Percentiles rank a stretch among this genome's conserved stretches.
Conservation (phyloP, 2,797 vertebrate genomes). For the Bufotes viridis region DNA sequence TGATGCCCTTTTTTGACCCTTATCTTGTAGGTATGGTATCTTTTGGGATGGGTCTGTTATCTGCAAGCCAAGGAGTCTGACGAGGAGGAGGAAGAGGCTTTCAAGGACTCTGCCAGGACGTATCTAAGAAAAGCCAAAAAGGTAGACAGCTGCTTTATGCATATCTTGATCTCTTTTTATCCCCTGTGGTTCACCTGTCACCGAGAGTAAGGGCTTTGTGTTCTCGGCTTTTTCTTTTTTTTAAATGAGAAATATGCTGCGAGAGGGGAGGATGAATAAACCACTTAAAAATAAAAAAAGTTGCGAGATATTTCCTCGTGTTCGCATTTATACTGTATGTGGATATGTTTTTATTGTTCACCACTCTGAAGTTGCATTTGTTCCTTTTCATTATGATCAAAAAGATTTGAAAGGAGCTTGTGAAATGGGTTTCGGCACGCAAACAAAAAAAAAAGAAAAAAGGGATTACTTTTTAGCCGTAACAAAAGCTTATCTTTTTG, state of each 20-base stretch:
- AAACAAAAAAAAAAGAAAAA: conserved; percentile 49
- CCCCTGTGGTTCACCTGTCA: conserved; percentile 64
- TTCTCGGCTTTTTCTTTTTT: conserved; percentile 34
- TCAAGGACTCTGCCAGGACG: conserved; percentile 74
- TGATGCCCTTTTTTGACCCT: conserved; percentile 65
- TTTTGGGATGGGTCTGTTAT: conserved; percentile 80
- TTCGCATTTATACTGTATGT: conserved; percentile 23
- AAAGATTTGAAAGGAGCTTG: conserved; percentile 46
- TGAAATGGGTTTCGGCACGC: conserved; percentile 40
- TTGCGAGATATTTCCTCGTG: conserved; percentile 43
- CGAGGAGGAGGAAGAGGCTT: conserved; percentile 59
- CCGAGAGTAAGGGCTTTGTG: conserved; percentile 52
- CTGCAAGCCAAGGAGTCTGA: conserved; percentile 69
- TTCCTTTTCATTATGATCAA: conserved; percentile 59
- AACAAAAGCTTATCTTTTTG: conserved; percentile 53
- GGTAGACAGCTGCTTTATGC: conserved; percentile 63
- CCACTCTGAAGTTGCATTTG: conserved; percentile 51
- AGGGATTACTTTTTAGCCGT: conserved; percentile 47
- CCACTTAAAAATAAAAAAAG: conserved; percentile 38
- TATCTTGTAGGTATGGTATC: conserved; percentile 79
- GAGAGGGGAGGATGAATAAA: conserved; percentile 41
- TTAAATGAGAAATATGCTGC: conserved; percentile 51
- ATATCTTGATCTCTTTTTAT: conserved; percentile 59
- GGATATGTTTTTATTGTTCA: conserved; percentile 53
- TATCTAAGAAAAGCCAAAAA: conserved; percentile 62